Conservation (phyloP, 2,797 vertebrate genomes). For the Anniella stebbinsi region DNA sequence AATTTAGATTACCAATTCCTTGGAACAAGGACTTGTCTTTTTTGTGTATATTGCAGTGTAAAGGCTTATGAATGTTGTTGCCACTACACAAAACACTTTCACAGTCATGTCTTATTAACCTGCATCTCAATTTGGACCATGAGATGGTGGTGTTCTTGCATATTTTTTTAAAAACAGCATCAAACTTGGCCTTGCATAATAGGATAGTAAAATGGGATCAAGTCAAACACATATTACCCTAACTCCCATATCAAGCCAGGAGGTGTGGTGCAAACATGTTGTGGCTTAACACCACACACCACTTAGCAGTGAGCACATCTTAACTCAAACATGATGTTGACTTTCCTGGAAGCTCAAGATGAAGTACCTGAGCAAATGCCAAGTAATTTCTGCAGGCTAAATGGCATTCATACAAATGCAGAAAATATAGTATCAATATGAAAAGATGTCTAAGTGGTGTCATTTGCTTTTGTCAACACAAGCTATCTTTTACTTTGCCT, state of each 20-base stretch:
- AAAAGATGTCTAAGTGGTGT: not conserved
- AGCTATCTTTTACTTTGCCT: not conserved
- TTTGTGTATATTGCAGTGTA: too few relatives aligned
- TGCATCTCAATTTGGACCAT: not conserved
- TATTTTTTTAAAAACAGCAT: too few relatives aligned
- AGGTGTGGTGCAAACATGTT: not conserved
- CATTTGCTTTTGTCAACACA: not conserved
- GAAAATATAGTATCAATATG: not conserved
- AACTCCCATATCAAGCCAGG: not conserved
- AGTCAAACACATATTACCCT: not conserved
- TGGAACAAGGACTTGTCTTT: not conserved
- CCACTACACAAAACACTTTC: not conserved
- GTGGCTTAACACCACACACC: not conserved
- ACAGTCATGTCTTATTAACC: not conserved
- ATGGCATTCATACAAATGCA: not conserved
- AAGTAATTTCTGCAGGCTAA: not conserved
- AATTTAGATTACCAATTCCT: not conserved
- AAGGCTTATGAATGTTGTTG: not conserved
- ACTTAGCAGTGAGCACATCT: not conserved
- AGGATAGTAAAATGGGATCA: not conserved
- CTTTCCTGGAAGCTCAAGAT: not conserved
- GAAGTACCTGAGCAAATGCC: not conserved
- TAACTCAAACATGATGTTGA: not conserved
- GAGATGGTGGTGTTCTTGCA: not conserved
- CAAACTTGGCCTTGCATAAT: too few relatives aligned